These are phyloP conservation scores for Crenichthys baileyi DNA, from an alignment of 2,797 vertebrate species.

Conservation along the genomic window DNA sequence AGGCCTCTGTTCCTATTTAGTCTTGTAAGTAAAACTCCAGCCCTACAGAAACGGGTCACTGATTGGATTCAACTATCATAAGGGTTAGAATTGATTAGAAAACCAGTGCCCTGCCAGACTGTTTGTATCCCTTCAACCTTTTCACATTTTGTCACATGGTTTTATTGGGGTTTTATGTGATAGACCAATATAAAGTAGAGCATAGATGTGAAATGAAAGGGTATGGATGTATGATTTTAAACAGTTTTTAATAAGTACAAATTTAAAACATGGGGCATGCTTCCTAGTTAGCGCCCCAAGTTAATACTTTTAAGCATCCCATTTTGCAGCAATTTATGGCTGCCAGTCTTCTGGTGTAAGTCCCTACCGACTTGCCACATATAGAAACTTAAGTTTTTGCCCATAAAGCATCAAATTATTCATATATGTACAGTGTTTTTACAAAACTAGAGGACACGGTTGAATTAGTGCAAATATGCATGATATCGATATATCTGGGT, in stretches of 20 bases:
- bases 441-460: no score
- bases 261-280: background rate
- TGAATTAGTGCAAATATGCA: no score
- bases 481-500: no score
- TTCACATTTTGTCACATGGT: background rate
- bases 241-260: no score
- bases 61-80: background rate
- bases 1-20: constrained; percentile 88
- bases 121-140: background rate
- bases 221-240: no score
- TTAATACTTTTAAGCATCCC: background rate
- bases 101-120: background rate
- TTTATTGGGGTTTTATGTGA: background rate
- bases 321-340: background rate
- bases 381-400: no score
- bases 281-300: background rate
- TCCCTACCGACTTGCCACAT: background rate
- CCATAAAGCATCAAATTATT: no score
- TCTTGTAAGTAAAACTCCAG: constrained; percentile 83
- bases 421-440: no score
- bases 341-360: background rate
- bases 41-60: background rate
- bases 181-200: background rate
- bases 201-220: background rate
- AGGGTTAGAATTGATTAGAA: background rate